A percentile compares a stretch with the other conserved stretches of the same genome.
phyloP scores from a whole-genome alignment of 1,140 invertebrate species.

The Hetaerina americana region DNA sequence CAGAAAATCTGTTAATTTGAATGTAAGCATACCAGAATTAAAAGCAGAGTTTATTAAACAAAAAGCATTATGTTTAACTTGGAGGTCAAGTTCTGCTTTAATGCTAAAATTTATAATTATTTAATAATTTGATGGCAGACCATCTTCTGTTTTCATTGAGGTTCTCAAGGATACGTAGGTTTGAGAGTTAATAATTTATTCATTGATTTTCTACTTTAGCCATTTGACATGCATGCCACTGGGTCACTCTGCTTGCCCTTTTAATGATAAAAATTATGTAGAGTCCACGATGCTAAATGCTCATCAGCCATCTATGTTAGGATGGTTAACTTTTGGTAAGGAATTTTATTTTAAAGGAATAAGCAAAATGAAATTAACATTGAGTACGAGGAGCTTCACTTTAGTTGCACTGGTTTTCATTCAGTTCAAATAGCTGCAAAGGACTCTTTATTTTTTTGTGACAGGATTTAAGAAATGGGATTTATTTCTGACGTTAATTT shows the following conservation, averaged over 20 bases:
- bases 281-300: constrained; percentile 5
- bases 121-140: not conserved
- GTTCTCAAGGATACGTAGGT: not conserved
- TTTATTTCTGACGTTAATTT: constrained; percentile 9
- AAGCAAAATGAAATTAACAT: constrained; percentile 6
- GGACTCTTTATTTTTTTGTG: constrained; percentile 6
- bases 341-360: constrained; percentile 5
- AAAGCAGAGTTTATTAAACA: constrained; percentile 3
- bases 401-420: not conserved
- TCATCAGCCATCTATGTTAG: constrained; percentile 8
- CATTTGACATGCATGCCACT: constrained; percentile 7
- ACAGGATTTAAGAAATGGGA: constrained; percentile 3
- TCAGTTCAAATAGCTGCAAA: not conserved
- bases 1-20: constrained; percentile 1
- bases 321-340: constrained; percentile 1
- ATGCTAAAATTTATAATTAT: not conserved
- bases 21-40: constrained; percentile 4
- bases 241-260: not conserved
- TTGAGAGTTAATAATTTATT: not conserved
- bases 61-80: not conserved
- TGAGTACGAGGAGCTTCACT: not conserved
- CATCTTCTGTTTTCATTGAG: not conserved
- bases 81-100: not conserved
- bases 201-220: not conserved
- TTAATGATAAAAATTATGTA: constrained; percentile 9